Conservation (phyloP, 1,140 invertebrate genomes). For the Drosophila prosaltans region DNA sequence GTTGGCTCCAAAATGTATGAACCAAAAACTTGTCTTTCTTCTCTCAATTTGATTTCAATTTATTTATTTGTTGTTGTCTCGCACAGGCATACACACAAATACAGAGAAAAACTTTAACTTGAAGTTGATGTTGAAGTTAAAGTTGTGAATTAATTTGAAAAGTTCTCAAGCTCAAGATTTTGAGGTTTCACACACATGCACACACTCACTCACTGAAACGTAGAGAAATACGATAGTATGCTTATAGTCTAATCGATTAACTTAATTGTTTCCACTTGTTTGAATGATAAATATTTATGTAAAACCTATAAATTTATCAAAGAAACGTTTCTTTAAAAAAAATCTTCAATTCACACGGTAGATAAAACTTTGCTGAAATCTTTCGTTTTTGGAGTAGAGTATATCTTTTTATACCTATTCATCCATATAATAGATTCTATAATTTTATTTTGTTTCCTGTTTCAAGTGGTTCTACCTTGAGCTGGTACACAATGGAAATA, state of each 20-base stretch:
- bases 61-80: slow-evolving; percentile 42
- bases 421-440: no score
- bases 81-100: slow-evolving; percentile 20
- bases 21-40: neutral
- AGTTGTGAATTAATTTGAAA: slow-evolving; percentile 64
- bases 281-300: slow-evolving; percentile 59
- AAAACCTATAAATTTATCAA: slow-evolving; percentile 9
- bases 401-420: no score
- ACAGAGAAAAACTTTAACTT: slow-evolving; percentile 4
- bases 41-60: slow-evolving; percentile 41
- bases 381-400: no score
- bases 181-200: slow-evolving; percentile 28
- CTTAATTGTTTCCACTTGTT: slow-evolving; percentile 55
- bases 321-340: neutral
- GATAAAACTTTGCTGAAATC: slow-evolving; percentile 25
- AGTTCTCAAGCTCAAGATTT: slow-evolving; percentile 54
- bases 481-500: no score
- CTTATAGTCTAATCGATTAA: slow-evolving; percentile 63
- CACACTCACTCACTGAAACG: slow-evolving; percentile 15
- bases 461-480: no score
- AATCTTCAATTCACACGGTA: neutral
- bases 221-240: slow-evolving; percentile 28
- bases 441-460: no score
- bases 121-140: slow-evolving; percentile 19
- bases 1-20: slow-evolving; percentile 15